phyloP scores from a whole-genome alignment of 1,140 invertebrate genomes.

The Chironomus striatipennis region DNA sequence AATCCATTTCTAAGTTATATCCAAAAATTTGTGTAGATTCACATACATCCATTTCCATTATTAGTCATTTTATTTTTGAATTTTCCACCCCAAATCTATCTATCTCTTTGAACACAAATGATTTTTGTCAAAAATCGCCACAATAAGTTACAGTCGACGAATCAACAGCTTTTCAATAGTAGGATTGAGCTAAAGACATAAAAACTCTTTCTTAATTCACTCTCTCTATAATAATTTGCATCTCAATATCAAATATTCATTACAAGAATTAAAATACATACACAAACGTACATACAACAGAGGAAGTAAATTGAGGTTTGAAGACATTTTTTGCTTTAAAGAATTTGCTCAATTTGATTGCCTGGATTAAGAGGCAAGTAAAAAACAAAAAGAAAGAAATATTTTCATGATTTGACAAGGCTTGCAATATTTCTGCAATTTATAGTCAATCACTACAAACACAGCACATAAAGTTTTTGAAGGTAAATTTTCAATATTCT shows the following conservation, averaged over 20 bases:
- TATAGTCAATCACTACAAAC: background rate
- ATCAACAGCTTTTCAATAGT: background rate
- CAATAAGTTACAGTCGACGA: background rate
- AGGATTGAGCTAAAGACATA: constrained; percentile 11
- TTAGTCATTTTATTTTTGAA: background rate
- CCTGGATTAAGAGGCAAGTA: background rate
- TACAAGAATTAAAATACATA: too few relatives aligned
- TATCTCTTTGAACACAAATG: background rate
- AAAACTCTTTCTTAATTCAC: background rate
- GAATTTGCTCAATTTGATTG: background rate
- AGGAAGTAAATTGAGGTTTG: too few relatives aligned
- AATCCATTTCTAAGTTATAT: background rate
- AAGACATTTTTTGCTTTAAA: background rate
- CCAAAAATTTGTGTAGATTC: background rate
- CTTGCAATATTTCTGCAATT: background rate
- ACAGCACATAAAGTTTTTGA: background rate
- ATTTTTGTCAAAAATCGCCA: background rate
- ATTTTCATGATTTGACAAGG: background rate
- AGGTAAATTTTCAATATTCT: background rate
- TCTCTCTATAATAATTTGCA: background rate
- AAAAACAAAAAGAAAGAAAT: background rate
- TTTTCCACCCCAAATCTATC: background rate
- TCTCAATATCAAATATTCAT: too few relatives aligned
- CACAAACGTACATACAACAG: too few relatives aligned
- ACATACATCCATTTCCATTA: background rate